Evolutionary conservation across 2,113 vertebrate genomes (phyloP), one percentile per base, ranked within the genome.

Genomic region (Apus apus): DNA sequence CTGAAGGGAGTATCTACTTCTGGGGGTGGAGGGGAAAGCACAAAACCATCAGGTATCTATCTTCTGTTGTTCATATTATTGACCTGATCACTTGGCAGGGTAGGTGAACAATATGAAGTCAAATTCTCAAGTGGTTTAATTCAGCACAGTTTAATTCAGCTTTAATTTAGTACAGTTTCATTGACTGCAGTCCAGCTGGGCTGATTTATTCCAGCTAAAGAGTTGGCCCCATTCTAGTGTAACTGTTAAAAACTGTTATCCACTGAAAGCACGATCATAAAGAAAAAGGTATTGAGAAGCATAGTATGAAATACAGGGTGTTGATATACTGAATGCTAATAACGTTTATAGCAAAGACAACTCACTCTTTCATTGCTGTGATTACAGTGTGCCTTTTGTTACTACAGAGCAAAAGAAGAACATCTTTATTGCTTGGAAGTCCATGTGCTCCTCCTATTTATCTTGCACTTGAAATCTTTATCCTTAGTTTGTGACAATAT

Each of bases 351-450:
- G 90, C 83, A 78, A 64, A 70, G 90, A 65, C 80, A 93, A 65
- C 86, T 95, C 79, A 15, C 40, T 91, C 87, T 74, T 86, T 93
- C 86, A 80, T 30, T 43, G 61, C 86, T 78, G 73, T 92, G 89
- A 96, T 94, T 96, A 91, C 65, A 72, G 90, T 48, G n/a, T 94
- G 65, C 57, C 73, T 96, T 96, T 95, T 97, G 90, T 96, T 93
- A 65, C 65, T 68, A 54, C 61, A 57, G 64, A 84, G 93, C 50
- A 61, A 84, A 93, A 84, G 85, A 90, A 83, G 54, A 94, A 85
- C 85, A 81, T 86, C 96, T 93, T 90, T 93, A 90, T 90, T 95
- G 80, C 53, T 65, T 84, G 54, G 56, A 94, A 94, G 79, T 93
- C 80, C 80, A 72, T 84, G 70, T 38, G 72, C 70, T 93, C 57